A percentile compares a stretch with the other conserved stretches of the same genome.
These are phyloP conservation scores for Hylaeus volcanicus DNA, from an alignment of 1,140 invertebrate genomes.

Conservation along the genomic window DNA sequence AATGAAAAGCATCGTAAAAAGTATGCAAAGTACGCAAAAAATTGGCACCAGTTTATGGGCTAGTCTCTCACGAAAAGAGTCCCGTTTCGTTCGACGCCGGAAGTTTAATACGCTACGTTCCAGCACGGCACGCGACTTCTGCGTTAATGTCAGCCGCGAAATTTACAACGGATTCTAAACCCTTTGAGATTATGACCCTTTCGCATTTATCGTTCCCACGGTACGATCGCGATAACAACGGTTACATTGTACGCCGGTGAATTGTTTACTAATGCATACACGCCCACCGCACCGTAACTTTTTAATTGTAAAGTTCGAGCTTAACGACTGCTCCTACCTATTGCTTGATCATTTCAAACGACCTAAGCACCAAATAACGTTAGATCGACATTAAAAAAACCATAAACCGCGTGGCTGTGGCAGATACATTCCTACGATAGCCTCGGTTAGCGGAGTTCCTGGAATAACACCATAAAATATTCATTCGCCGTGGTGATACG, in stretches of 20 bases:
- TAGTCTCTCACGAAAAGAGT: neutral
- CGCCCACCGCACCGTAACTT: neutral
- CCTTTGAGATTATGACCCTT: slow-evolving; percentile 42
- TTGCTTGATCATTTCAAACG: slow-evolving; percentile 12
- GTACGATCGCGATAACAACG: slow-evolving; percentile 34
- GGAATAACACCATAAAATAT: neutral
- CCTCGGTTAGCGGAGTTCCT: neutral
- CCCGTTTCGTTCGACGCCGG: slow-evolving; percentile 27
- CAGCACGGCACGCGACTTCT: slow-evolving; percentile 39
- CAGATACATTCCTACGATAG: slow-evolving; percentile 13
- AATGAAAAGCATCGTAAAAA: neutral
- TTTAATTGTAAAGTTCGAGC: slow-evolving; percentile 37
- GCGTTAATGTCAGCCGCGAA: slow-evolving; percentile 47
- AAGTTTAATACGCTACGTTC: slow-evolving; percentile 31
- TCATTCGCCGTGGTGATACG: neutral
- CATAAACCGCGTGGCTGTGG: neutral
- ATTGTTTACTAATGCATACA: slow-evolving; percentile 35
- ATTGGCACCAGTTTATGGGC: slow-evolving; percentile 16
- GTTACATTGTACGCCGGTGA: slow-evolving; percentile 30
- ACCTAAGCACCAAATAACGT: neutral
- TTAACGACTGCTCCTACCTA: neutral
- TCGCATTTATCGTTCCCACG: slow-evolving; percentile 37
- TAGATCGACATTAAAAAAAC: neutral
- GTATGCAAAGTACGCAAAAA: neutral
- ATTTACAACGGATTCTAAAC: slow-evolving; percentile 47